A percentile compares a stretch with the other conserved stretches of the same genome.
These are phyloP conservation scores for Geococcyx californianus DNA, from an alignment of 2,113 vertebrate genomes.

Conservation along the genomic window DNA sequence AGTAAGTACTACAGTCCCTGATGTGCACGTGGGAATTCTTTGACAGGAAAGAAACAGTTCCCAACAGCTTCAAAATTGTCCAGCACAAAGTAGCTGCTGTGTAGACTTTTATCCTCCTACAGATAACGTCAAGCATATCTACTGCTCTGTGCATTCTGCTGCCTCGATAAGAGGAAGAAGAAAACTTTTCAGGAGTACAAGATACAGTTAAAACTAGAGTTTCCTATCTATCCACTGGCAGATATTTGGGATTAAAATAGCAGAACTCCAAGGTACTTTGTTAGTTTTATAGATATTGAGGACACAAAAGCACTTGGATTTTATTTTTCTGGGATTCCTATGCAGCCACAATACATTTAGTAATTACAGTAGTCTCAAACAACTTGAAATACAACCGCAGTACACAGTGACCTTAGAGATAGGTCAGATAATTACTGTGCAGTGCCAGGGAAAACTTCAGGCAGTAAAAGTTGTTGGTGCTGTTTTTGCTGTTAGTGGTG, in stretches of 20 bases:
- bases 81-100: constrained; percentile 20
- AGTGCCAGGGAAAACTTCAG: background rate
- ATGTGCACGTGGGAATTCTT: constrained; percentile 39
- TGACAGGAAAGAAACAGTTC: constrained; percentile 49
- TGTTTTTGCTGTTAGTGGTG: background rate
- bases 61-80: constrained; percentile 49
- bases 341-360: background rate
- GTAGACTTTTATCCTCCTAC: constrained; percentile 46
- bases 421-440: constrained; percentile 24
- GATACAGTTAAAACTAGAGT: constrained; percentile 41
- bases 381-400: background rate
- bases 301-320: background rate
- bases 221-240: background rate
- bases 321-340: background rate
- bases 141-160: constrained; percentile 35
- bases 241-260: constrained; percentile 19
- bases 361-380: background rate
- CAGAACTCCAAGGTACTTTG: background rate
- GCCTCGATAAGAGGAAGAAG: constrained; percentile 46
- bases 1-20: constrained; percentile 34
- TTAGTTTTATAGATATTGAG: background rate
- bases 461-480: background rate
- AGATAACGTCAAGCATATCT: constrained; percentile 36
- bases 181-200: constrained; percentile 36
- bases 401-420: background rate